Base-by-base conservation (phyloP, 2,888 invertebrate species). In the Taphrorychus bicolor region DNA sequence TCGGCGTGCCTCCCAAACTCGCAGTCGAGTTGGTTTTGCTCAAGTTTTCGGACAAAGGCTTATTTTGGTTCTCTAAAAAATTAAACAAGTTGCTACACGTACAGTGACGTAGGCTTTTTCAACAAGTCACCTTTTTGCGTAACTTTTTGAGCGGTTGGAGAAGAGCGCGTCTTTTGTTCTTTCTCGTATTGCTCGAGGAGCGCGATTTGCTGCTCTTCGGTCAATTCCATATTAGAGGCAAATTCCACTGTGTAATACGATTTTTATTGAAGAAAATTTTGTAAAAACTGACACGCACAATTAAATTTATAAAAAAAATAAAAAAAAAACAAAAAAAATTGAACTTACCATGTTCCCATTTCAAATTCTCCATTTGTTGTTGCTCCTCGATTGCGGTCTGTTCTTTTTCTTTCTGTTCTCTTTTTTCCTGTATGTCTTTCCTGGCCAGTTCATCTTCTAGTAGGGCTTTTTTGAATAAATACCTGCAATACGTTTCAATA, bases 391-490 rank as follows among this genome's bases (percentile, higher is more conserved):
- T 22, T 19, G 17, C 7, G 2, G 23, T 5, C n/a, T 42, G 24
- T 2, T 61, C 65, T 74, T 80, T 82, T 71, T 78, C 86, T 82
- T 80, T 87, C 75, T 77, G 76, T 75, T 82, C 82, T 58, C 78
- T 77, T 73, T 84, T 83, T 76, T 86, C 87, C 70, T 85, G 81
- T 45, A 88, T 87, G 56, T 90, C 85, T 68, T 88, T 86, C 23
- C 90, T 87, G 5, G 91, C 90, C 74, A 93, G 84, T 2, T 90
- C 88, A 80, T 91, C 89, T 76, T 92, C 89, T 1, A 93, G 82
- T 52, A 92, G 82, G n/a, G 92, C 91, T 77, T 92, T 89, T 77
- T 91, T 90, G 83, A 92, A 94, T 76, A 93, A 85, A 80, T 93
- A 94, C 72, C 75, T 76, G 59, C 3, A 71, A 66, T 51, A 51